These are phyloP conservation scores for human (Homo sapiens) DNA, from an alignment of 2,113 vertebrate genomes.

Conservation along the genomic window DNA sequence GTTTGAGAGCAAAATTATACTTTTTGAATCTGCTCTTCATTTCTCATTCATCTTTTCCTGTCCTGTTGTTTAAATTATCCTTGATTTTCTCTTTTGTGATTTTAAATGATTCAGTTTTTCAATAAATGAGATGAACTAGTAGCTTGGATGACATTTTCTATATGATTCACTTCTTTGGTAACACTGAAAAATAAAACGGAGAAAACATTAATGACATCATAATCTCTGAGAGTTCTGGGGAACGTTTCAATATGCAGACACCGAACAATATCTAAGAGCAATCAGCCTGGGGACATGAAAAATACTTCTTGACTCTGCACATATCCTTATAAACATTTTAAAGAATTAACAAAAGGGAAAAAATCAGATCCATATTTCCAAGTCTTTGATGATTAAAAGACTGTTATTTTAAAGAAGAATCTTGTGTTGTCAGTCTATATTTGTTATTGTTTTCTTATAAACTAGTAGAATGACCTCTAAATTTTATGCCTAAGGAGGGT, in stretches of 20 bases:
- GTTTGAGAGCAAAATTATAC: neutral
- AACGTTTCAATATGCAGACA: neutral
- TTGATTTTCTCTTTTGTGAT: slow-evolving; percentile 28
- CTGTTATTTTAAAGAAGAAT: neutral
- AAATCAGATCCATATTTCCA: neutral
- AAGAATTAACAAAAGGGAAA: slow-evolving; percentile 14
- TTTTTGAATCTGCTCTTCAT: neutral
- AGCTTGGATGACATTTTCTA: neutral
- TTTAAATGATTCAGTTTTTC: neutral
- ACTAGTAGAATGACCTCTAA: neutral
- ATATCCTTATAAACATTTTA: neutral
- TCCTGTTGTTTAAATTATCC: slow-evolving; percentile 16
- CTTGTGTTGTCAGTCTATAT: neutral
- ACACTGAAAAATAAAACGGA: slow-evolving; percentile 24
- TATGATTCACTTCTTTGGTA: neutral
- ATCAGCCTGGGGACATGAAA: neutral
- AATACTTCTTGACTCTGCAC: neutral
- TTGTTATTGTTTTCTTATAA: neutral
- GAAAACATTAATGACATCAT: neutral
- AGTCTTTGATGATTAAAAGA: neutral
- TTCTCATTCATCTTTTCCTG: neutral
- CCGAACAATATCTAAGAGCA: neutral
- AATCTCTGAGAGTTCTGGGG: slow-evolving; percentile 4
- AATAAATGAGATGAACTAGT: neutral
- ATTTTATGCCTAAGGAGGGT: neutral